These are phyloP conservation scores for Tyto alba DNA, from an alignment of 2,113 vertebrate genomes.

Conservation along the genomic window DNA sequence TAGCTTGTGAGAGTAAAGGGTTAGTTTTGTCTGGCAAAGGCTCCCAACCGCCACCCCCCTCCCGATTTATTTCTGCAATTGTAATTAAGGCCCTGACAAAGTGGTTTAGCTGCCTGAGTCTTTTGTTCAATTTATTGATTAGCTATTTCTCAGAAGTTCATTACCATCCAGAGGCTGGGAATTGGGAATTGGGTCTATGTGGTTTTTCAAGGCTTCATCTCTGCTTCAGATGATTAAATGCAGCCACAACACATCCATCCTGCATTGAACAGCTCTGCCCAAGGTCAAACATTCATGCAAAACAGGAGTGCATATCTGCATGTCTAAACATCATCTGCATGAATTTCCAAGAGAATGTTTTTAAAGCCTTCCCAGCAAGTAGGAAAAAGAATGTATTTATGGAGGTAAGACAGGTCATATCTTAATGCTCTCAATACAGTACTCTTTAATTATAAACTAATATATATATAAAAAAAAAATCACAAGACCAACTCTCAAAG, in stretches of 20 bases:
- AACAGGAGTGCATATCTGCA: conserved; percentile 61
- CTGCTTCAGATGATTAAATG: conserved; percentile 67
- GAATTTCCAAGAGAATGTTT: conserved; percentile 22
- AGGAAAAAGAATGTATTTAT: neutral
- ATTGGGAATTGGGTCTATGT: conserved; percentile 56
- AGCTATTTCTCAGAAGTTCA: conserved; percentile 77
- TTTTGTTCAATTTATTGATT: conserved; percentile 77
- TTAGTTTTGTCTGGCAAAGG: conserved; percentile 53
- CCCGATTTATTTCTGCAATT: conserved; percentile 66
- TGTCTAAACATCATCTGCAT: conserved; percentile 54
- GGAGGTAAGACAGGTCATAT: conserved; percentile 18
- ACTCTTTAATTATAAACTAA: conserved; percentile 37
- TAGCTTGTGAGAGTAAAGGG: conserved; percentile 5
- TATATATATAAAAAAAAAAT: neutral
- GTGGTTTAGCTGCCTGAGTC: conserved; percentile 57
- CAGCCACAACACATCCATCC: conserved; percentile 67
- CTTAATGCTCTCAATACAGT: conserved; percentile 8
- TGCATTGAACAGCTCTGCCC: conserved; percentile 53
- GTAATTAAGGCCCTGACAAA: conserved; percentile 69
- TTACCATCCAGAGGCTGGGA: conserved; percentile 68
- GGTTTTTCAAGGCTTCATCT: conserved; percentile 61
- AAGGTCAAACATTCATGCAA: conserved; percentile 72
- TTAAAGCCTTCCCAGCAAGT: conserved; percentile 26
- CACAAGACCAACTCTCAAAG: neutral
- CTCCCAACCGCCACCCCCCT: conserved; percentile 7